These are phyloP conservation scores for Dexiosoma caninum DNA, from an alignment of 2,888 invertebrate species.

Conservation along the genomic window DNA sequence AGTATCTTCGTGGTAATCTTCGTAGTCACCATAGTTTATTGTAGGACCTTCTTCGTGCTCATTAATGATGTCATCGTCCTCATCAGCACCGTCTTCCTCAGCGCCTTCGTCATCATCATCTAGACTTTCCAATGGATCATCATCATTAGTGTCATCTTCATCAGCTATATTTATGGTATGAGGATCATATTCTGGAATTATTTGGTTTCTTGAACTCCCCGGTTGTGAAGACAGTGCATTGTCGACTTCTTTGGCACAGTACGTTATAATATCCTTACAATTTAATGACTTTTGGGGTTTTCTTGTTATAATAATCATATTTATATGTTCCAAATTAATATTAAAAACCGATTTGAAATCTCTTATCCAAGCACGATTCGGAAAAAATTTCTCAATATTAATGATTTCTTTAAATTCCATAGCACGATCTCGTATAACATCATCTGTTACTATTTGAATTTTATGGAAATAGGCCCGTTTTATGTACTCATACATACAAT, in stretches of 20 bases:
- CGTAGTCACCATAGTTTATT: conserved; percentile 64
- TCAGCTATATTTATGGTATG: conserved; percentile 18
- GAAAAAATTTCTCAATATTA: conserved; percentile 65
- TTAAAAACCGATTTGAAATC: conserved; percentile 66
- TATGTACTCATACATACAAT: conserved; percentile 66
- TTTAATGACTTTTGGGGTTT: conserved; percentile 63
- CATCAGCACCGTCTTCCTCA: conserved; percentile 16
- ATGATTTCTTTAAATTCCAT: conserved; percentile 65
- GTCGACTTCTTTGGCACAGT: conserved; percentile 64
- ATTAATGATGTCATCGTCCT: conserved; percentile 58
- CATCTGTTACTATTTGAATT: conserved; percentile 54
- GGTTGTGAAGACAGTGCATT: conserved; percentile 55
- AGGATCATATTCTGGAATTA: conserved; percentile 10
- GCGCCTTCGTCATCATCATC: conserved; percentile 27
- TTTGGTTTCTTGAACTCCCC: conserved; percentile 48
- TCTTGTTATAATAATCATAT: conserved; percentile 56
- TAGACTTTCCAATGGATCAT: conserved; percentile 40
- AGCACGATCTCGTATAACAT: conserved; percentile 63
- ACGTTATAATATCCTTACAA: conserved; percentile 63
- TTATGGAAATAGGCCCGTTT: conserved; percentile 64
- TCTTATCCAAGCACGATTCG: conserved; percentile 66
- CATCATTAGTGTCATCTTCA: conserved; percentile 37
- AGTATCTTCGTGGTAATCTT: conserved; percentile 55
- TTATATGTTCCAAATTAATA: conserved; percentile 62
- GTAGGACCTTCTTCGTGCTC: conserved; percentile 66